These are phyloP conservation scores for Haemorhous mexicanus DNA, from an alignment of 2,113 vertebrate species.

Conservation along the genomic window DNA sequence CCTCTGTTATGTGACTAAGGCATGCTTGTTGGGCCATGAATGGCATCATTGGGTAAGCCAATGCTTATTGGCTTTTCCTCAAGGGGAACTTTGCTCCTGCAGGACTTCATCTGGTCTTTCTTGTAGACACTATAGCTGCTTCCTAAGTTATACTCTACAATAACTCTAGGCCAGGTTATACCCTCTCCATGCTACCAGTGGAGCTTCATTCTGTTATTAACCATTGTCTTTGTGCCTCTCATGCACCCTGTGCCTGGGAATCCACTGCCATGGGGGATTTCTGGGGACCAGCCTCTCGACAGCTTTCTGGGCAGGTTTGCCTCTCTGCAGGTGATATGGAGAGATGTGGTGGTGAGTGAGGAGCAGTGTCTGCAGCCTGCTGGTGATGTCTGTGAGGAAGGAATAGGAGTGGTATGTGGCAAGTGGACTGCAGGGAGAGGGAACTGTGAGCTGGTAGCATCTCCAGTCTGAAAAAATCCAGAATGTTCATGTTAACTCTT, in stretches of 20 bases:
- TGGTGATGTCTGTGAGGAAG: neutral
- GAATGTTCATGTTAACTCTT: neutral
- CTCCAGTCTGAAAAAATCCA: neutral
- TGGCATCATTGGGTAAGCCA: neutral
- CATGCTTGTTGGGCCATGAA: neutral
- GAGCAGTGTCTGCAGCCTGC: neutral
- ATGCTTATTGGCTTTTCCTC: neutral
- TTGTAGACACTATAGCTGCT: neutral
- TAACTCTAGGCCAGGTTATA: neutral
- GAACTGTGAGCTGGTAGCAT: neutral
- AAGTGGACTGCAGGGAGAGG: neutral
- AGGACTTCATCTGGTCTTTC: neutral
- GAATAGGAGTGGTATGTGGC: neutral
- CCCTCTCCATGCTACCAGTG: neutral
- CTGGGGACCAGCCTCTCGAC: neutral
- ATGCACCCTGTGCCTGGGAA: neutral
- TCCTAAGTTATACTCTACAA: neutral
- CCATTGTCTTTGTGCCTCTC: accelerated
- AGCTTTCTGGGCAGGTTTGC: neutral
- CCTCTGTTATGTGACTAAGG: neutral
- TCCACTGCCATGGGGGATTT: neutral
- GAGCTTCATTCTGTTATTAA: neutral
- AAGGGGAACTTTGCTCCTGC: too few species aligned
- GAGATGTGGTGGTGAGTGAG: neutral
- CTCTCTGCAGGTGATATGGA: neutral